Base-by-base conservation (phyloP, 2,113 vertebrate species). In the Hemichromis elongatus region DNA sequence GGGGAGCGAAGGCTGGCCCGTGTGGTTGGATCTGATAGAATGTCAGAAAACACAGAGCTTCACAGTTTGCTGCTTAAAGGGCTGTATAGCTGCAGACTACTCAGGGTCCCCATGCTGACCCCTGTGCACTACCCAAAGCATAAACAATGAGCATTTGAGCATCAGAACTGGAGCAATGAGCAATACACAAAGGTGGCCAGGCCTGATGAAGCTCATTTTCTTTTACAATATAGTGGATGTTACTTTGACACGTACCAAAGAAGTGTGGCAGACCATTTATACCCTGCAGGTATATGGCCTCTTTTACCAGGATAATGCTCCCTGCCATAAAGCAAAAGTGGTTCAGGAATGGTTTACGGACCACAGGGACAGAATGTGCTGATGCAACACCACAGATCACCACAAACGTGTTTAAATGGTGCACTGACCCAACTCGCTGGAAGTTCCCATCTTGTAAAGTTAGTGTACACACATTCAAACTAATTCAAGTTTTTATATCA, bases 311-410 rank as follows among this genome's bases (percentile, higher is more conserved):
- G 59, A 37, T 37, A 13, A 37, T 11, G 0, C 19, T 63, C 59
- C 19, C 59, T 37, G 59, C 59, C 59, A 63, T 19, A 63, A 37
- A 63, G 59, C 59, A 63, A 63, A 63, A 63, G 59, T 37, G 59
- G 33, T 63, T 37, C 59, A 63, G 33, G 19, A 63, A 63, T 63
- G 11, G 59, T 63, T 63, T 21, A 19, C 37, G 59, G 59, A 37
- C 6, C 33, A 63, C 59, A 63, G 30, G 18, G 35, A 37, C 30
- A 63, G 37, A 6, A 63, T 63, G 19, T 37, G 59, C 0, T 13
- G 0, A 63, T 0, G 30, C 59, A 37, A 6, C 18, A 1, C 0
- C 59, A 37, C 18, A 59, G 16, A 59, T 59, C 28, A 33, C 28
- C 59, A 1, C 3, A 5, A 50, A 11, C 0, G 3, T 19, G 6